A percentile compares a stretch with the other conserved stretches of the same genome.
phyloP scores from a whole-genome alignment of 2,797 vertebrate species.

The Cuniculus paca region DNA sequence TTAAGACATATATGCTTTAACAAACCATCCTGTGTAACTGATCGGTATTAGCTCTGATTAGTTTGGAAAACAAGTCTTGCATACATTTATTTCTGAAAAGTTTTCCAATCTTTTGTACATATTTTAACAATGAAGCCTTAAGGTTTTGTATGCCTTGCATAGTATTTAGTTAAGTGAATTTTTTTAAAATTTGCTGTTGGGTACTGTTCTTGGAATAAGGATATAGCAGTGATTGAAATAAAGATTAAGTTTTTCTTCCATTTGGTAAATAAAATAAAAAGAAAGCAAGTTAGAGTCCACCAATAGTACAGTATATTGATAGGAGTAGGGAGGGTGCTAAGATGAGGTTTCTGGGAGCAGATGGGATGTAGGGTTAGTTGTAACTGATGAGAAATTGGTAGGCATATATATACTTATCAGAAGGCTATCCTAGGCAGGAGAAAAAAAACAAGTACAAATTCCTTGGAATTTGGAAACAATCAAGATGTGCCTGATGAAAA shows the following conservation, averaged over 20 bases:
- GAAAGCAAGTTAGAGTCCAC: neutral
- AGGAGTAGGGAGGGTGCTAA: neutral
- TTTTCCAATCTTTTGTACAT: neutral
- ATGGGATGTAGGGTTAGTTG: neutral
- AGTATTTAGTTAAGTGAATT: slow-evolving; percentile 22
- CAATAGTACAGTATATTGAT: neutral
- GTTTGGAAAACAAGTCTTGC: neutral
- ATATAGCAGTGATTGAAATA: neutral
- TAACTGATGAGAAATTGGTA: neutral
- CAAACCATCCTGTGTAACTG: slow-evolving; percentile 44
- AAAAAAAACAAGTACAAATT: neutral
- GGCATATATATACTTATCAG: neutral
- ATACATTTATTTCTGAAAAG: slow-evolving; percentile 25
- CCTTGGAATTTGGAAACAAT: neutral
- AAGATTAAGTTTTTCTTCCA: neutral
- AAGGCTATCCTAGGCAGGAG: neutral
- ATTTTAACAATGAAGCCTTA: slow-evolving; percentile 21
- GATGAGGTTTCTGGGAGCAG: neutral
- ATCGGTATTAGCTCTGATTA: neutral
- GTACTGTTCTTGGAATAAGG: neutral
- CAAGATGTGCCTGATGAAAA: neutral
- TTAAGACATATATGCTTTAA: slow-evolving; percentile 27
- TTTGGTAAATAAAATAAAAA: neutral
- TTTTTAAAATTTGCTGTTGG: slow-evolving; percentile 16
- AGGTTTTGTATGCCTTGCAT: neutral